Conservation (phyloP, 2,797 vertebrate species). For the Epinephelus coioides region DNA sequence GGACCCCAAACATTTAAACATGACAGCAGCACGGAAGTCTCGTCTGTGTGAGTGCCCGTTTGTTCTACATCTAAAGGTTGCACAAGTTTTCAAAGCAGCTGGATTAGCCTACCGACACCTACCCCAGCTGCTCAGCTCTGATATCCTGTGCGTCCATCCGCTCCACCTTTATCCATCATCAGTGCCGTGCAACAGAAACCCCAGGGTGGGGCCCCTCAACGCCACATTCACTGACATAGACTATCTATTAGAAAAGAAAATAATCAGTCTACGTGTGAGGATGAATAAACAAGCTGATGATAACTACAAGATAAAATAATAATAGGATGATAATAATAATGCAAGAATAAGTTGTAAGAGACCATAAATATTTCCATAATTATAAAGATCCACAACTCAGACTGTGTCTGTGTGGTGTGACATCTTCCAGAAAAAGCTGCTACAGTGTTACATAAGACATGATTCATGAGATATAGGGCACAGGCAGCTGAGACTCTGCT, state of each 20-base stretch:
- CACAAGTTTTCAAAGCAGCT: background rate
- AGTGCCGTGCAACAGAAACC: background rate
- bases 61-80: background rate
- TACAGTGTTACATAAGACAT: background rate
- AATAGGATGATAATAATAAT: background rate
- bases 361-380: background rate
- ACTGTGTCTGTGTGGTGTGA: conserved; percentile 5
- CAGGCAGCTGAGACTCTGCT: conserved; percentile 4
- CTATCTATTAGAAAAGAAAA: too few relatives aligned
- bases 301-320: too few relatives aligned
- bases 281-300: background rate
- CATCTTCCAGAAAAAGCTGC: background rate
- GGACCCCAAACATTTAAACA: background rate
- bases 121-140: background rate
- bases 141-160: background rate
- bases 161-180: conserved; percentile 39
- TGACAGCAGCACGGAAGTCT: background rate
- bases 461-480: background rate
- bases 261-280: background rate
- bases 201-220: conserved; percentile 44
- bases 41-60: background rate
- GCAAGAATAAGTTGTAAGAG: background rate
- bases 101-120: background rate
- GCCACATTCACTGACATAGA: background rate
- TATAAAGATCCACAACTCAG: too few relatives aligned